Evolutionary conservation across 2,888 invertebrate genomes (phyloP), one percentile per base, ranked within the genome.

Genomic region (Sturmia bella): DNA sequence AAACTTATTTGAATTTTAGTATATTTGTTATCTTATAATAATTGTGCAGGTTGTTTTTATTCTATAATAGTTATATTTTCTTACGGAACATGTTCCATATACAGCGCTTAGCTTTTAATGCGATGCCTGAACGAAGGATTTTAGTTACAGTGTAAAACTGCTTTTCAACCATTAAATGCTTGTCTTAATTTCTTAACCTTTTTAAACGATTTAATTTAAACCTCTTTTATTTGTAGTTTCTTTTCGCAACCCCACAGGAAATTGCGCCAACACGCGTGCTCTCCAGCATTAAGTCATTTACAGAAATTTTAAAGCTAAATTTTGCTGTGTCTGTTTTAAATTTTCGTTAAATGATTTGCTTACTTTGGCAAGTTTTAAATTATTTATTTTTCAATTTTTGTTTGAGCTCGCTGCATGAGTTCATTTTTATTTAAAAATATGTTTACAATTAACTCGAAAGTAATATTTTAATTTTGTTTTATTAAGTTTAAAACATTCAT

Each of bases 201-300:
- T 61, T 50, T 1, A 57, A 61, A 61, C 21, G 2, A 12, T 3
- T 54, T 70, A 41, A 19, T 21, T 15, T 17, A 41, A 63, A 43
- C 17, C 61, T 61, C 57, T 12, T 24, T 32, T 59, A 19, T 37
- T 59, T 32, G 6, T 12, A 41, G 63, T 61, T 50, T 63, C 11
- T 72, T 61, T 66, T 56, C 64, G 41, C 50, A 37, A 52, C 70
- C 43, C 41, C 27, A 56, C 68, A 74, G 74, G 74, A 74, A 74
- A 69, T 80, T 76, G 72, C 73, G 68, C 54, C 76, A 76, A 76
- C 48, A 48, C 41, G 76, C 76, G 72, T 81, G 80, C 59, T 56
- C 54, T 45, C 68, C 19, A 54, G 45, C 75, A 72, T 75, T 76
- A 70, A 80, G 59, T 81, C 72, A 68, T 66, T 61, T 45, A 6